Conservation (phyloP, 2,797 vertebrate species). For the Urosaurus nigricauda region DNA sequence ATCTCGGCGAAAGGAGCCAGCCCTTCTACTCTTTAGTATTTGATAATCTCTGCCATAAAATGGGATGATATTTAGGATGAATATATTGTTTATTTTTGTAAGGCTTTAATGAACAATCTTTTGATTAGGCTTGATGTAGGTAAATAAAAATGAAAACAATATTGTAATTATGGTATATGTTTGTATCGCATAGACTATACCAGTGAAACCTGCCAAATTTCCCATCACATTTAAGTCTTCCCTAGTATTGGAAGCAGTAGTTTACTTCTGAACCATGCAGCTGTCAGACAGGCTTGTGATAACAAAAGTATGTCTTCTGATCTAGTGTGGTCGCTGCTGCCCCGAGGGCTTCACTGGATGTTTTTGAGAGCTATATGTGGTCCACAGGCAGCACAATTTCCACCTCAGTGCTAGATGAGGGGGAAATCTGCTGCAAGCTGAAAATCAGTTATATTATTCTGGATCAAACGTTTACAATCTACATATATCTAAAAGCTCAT, state of each 20-base stretch:
- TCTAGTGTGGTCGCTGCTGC: too few species aligned
- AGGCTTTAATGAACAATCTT: conserved; percentile 55
- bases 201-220: accelerated
- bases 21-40: too few species aligned
- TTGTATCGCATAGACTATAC: accelerated
- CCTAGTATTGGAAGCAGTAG: accelerated
- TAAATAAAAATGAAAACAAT: conserved; percentile 46
- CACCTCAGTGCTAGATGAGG: neutral
- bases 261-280: neutral
- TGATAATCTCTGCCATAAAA: too few species aligned
- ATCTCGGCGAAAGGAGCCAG: neutral
- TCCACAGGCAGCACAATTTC: too few species aligned
- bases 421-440: neutral
- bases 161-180: neutral
- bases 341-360: too few species aligned
- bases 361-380: too few species aligned
- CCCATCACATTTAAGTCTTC: accelerated
- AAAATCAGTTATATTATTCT: neutral
- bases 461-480: neutral
- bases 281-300: neutral
- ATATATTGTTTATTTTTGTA: conserved; percentile 62
- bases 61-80: neutral
- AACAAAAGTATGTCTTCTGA: neutral
- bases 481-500: neutral
- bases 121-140: conserved; percentile 37